Conservation (phyloP, 2,113 vertebrate genomes). For the Aix galericulata region DNA sequence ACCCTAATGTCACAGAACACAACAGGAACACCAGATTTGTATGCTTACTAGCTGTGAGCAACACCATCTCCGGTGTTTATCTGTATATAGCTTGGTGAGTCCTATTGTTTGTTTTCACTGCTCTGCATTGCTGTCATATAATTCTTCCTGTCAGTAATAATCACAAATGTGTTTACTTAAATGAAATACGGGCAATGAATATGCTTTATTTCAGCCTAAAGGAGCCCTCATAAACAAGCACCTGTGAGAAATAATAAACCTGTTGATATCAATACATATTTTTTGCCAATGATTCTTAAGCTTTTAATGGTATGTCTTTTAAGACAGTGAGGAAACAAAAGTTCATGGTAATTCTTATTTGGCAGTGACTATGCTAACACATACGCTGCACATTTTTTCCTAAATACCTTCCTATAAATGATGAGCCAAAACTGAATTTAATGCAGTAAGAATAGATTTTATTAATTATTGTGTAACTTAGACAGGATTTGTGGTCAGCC, state of each 20-base stretch:
- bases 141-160: constrained; percentile 53
- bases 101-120: constrained; percentile 17
- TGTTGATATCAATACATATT: neutral
- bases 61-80: neutral
- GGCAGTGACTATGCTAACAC: neutral
- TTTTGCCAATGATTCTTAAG: neutral
- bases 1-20: neutral
- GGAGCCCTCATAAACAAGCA: constrained; percentile 27
- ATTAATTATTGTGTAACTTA: neutral
- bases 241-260: constrained; percentile 22
- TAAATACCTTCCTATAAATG: neutral
- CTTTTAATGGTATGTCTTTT: constrained; percentile 4
- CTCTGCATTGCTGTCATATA: constrained; percentile 4
- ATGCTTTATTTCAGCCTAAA: neutral
- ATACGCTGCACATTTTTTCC: neutral
- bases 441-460: neutral
- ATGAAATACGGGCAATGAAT: constrained; percentile 7
- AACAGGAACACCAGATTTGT: neutral
- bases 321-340: neutral
- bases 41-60: neutral
- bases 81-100: neutral
- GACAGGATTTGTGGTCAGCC: neutral
- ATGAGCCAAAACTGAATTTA: constrained; percentile 34
- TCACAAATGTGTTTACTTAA: neutral
- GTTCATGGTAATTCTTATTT: neutral